phyloP scores from a whole-genome alignment of 1,140 invertebrate genomes.

The Drosophila burlai region DNA sequence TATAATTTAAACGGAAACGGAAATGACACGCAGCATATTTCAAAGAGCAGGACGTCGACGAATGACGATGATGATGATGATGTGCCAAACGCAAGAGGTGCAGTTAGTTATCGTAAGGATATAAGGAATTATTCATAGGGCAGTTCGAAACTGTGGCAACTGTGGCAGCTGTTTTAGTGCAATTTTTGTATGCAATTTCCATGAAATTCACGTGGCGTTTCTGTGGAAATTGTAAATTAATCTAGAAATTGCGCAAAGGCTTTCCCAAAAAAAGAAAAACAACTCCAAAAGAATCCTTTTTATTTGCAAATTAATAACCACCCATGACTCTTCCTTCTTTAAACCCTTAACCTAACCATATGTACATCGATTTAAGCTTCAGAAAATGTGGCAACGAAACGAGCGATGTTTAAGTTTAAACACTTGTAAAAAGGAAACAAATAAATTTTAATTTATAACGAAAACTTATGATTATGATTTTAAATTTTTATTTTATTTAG shows the following conservation, averaged over 20 bases:
- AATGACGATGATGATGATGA: slow-evolving; percentile 6
- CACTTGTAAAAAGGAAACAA: slow-evolving; percentile 52
- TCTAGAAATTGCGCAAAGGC: slow-evolving; percentile 34
- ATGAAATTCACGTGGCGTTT: neutral
- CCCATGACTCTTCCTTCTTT: slow-evolving; percentile 19
- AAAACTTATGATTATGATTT: neutral
- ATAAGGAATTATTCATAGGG: slow-evolving; percentile 51
- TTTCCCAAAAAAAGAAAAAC: slow-evolving; percentile 3
- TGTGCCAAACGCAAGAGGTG: slow-evolving; percentile 56
- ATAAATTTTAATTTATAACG: slow-evolving; percentile 48
- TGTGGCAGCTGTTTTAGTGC: slow-evolving; percentile 52
- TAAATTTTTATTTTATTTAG: neutral
- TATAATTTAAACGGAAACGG: slow-evolving; percentile 37
- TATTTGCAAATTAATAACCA: slow-evolving; percentile 19
- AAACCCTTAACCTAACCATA: slow-evolving; percentile 22
- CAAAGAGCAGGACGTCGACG: slow-evolving; percentile 43
- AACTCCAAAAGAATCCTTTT: slow-evolving; percentile 6
- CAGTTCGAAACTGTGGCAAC: slow-evolving; percentile 73
- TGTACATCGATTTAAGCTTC: slow-evolving; percentile 40
- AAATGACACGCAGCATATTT: slow-evolving; percentile 48
- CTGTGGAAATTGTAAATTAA: slow-evolving; percentile 8
- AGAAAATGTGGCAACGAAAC: slow-evolving; percentile 25
- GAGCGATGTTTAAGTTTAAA: slow-evolving; percentile 29
- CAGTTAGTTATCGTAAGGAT: slow-evolving; percentile 52
- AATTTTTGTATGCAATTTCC: slow-evolving; percentile 34